Conservation (phyloP, 2,113 vertebrate genomes). For the Solea senegalensis region DNA sequence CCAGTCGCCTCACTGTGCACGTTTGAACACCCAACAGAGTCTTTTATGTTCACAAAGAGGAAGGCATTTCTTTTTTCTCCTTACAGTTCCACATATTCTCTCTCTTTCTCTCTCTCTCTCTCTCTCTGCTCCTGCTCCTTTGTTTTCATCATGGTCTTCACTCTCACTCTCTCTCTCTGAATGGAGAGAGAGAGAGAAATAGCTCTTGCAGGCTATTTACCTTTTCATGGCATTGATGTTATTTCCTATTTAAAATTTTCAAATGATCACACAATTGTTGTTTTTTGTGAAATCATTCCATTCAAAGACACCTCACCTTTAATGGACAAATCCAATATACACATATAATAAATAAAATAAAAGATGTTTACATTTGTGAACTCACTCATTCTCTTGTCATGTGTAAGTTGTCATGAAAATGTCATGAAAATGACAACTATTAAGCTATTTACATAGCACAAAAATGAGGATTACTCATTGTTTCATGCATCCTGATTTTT, state of each 20-base stretch:
- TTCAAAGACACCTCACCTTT: too few relatives aligned
- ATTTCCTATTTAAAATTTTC: not conserved
- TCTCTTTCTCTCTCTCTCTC: too few relatives aligned
- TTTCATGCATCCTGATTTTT: too few relatives aligned
- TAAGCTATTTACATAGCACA: too few relatives aligned
- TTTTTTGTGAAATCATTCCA: not conserved
- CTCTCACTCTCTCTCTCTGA: not conserved
- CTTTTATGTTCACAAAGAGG: slow-evolving; percentile 27
- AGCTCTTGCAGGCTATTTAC: slow-evolving; percentile 1
- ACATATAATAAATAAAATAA: too few relatives aligned
- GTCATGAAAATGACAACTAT: too few relatives aligned
- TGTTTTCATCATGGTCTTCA: not conserved
- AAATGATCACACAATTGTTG: not conserved
- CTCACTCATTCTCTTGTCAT: too few relatives aligned
- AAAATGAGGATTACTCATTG: too few relatives aligned
- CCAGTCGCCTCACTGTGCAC: slow-evolving; percentile 17
- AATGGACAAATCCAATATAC: too few relatives aligned
- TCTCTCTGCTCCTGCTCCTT: not conserved
- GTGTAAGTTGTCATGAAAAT: too few relatives aligned
- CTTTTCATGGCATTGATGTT: not conserved
- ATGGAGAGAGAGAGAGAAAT: too few relatives aligned
- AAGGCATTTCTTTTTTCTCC: slow-evolving; percentile 12
- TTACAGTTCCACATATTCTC: not conserved
- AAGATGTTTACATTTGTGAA: too few relatives aligned
- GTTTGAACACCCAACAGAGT: slow-evolving; percentile 14